Percentiles rank a stretch among this genome's conserved stretches.
Conservation (phyloP, 2,113 vertebrate species). For the Symphodus melops region DNA sequence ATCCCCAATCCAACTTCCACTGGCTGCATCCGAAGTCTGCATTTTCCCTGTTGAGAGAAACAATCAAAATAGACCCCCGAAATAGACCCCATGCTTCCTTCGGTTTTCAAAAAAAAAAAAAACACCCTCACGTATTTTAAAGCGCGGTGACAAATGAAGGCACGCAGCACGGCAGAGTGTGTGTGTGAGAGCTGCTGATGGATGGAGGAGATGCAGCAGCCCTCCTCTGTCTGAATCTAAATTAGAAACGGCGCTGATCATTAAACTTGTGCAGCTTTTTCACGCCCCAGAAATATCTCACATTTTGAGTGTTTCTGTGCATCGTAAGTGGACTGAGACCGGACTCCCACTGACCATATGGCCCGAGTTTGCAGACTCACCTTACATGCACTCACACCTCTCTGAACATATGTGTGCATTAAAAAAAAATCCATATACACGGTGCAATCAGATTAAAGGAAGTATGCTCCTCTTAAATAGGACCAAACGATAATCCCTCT, state of each 20-base stretch:
- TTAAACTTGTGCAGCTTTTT: slow-evolving; percentile 2
- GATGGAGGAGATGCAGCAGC: background rate
- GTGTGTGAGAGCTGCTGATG: slow-evolving; percentile 14
- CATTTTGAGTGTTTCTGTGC: slow-evolving; percentile 5
- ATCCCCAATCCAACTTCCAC: slow-evolving; percentile 12
- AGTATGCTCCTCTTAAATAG: slow-evolving; percentile 39
- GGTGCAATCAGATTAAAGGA: slow-evolving; percentile 9
- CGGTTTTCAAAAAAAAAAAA: slow-evolving; percentile 5
- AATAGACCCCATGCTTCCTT: background rate
- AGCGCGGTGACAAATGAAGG: slow-evolving; percentile 13
- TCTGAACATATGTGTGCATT: slow-evolving; percentile 23
- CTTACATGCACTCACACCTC: slow-evolving; percentile 40
- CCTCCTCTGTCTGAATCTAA: slow-evolving; percentile 12
- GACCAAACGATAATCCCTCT: slow-evolving; percentile 48
- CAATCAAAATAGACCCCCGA: slow-evolving; percentile 4
- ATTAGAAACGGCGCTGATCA: slow-evolving; percentile 24
- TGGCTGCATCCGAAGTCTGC: slow-evolving; percentile 18
- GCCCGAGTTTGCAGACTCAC: slow-evolving; percentile 14
- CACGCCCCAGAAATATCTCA: background rate
- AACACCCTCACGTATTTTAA: slow-evolving; percentile 12
- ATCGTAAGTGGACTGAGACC: slow-evolving; percentile 6
- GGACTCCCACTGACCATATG: slow-evolving; percentile 27
- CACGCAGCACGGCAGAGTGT: background rate
- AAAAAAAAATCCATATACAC: slow-evolving; percentile 12
- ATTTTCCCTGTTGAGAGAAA: background rate